These are phyloP conservation scores for Darevskia mixta DNA, from an alignment of 2,797 vertebrate species.

Conservation along the genomic window DNA sequence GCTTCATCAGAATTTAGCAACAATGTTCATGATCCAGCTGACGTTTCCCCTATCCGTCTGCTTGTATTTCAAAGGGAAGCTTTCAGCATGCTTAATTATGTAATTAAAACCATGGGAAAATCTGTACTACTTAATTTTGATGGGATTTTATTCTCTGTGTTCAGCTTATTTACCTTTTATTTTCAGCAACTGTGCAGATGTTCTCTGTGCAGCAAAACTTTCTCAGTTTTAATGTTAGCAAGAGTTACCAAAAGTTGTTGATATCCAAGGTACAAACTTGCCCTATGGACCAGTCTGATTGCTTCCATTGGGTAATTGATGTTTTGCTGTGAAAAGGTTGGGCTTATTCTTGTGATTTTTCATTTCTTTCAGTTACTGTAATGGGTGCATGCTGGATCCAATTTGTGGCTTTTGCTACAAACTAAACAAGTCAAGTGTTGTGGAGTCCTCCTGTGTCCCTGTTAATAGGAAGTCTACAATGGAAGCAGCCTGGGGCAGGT, in stretches of 20 bases:
- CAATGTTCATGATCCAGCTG: no score
- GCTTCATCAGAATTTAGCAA: not conserved
- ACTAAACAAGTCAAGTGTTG: constrained; percentile 87
- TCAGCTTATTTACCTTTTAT: constrained; percentile 5
- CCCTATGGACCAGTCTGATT: not conserved
- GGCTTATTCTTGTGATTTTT: not conserved
- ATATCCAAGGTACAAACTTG: not conserved
- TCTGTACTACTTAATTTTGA: not conserved
- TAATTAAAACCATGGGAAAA: not conserved
- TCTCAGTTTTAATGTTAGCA: not conserved
- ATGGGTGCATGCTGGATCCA: constrained; percentile 96
- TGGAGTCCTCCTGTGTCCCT: constrained; percentile 91
- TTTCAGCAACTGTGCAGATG: constrained; percentile 1
- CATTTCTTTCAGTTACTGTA: constrained; percentile 86
- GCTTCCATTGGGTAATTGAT: not conserved
- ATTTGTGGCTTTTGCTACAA: constrained; percentile 96
- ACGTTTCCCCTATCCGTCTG: not conserved
- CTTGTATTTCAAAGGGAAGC: no score
- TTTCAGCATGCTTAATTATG: not conserved
- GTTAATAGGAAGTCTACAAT: constrained; percentile 89
- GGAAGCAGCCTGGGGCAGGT: constrained; percentile 97
- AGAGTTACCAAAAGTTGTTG: not conserved
- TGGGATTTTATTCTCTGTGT: not conserved
- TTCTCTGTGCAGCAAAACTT: not conserved
- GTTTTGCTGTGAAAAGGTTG: constrained; percentile 14